Base-by-base conservation (phyloP, 1,140 invertebrate species). In the Idris sp. region DNA sequence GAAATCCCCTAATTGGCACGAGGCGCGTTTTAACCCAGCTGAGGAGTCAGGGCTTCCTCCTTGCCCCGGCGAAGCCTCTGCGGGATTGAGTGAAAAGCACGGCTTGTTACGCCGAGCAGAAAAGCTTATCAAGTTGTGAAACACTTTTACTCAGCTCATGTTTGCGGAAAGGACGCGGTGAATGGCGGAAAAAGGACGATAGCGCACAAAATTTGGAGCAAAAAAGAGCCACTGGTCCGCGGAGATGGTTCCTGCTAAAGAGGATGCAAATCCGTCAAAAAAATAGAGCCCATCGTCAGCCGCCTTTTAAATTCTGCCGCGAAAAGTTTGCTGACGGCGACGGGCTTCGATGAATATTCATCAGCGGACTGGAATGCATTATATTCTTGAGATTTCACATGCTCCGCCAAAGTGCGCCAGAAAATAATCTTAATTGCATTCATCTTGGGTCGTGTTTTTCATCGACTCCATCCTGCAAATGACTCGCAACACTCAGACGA, bases 91-190 rank as follows among this genome's bases (percentile, higher is more conserved):
- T 15, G 33, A 9, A 28, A 26, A 33, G 38, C 53, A 41, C 13
- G 35, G 13, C 8, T 46, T 53, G 56, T 59, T 38, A 43, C 81
- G 81, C 83, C n/a, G n/a, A n/a, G n/a, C n/a, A n/a, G 84, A 77
- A 83, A 86, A 84, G 82, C 82, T 84, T 82, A 84, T 80, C 81
- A 83, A 84, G 81, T 84, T 84, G 80, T 82, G 80, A 82, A 86
- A 84, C 80, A 81, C 62, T 78, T 72, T 33, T 62, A 65, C 54
- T 74, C 74, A 77, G 74, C 73, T 25, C 61, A 72, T 71, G 69
- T 71, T 72, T 69, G 16, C 26, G 18, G 30, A 19, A 36, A 44
- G 35, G 26, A 35, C 36, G 25, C 8, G 51, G 31, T 35, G 31
- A 13, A 16, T 35, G 10, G 28, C 31, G 48, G 4, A 14, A 25